Conservation (phyloP, 2,797 vertebrate species). For the Parauchenoglanis punctatus region DNA sequence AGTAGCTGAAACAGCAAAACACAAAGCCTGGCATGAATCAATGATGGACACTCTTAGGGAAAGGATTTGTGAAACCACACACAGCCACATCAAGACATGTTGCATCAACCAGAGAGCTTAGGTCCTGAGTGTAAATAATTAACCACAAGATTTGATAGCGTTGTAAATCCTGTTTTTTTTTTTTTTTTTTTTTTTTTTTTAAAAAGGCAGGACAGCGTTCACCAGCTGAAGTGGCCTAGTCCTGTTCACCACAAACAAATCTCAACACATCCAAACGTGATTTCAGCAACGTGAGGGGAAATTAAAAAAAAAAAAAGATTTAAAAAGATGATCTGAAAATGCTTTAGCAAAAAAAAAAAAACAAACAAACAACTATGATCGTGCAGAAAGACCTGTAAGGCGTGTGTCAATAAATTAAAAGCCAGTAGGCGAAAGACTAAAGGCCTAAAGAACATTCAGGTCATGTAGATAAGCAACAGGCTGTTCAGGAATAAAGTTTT, state of each 20-base stretch:
- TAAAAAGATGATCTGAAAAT: too few species aligned
- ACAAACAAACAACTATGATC: background rate
- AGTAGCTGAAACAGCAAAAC: constrained; percentile 72
- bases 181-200: too few species aligned
- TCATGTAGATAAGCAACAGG: constrained; percentile 14
- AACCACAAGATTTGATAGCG: constrained; percentile 63
- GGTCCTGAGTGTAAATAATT: constrained; percentile 69
- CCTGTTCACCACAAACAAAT: background rate
- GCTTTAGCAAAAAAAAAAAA: too few species aligned
- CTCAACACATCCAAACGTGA: background rate
- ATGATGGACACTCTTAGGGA: background rate
- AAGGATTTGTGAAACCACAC: background rate
- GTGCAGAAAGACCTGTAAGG: background rate
- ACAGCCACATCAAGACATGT: background rate
- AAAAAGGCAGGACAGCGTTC: background rate
- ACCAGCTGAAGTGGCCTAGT: background rate
- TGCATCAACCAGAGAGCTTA: constrained; percentile 20
- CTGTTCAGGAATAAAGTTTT: background rate
- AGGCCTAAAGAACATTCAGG: constrained; percentile 1
- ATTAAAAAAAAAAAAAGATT: too few species aligned
- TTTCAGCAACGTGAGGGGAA: background rate
- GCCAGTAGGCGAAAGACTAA: background rate
- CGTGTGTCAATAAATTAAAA: background rate
- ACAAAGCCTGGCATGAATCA: background rate
- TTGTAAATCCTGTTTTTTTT: background rate